Evolutionary conservation across 2,888 invertebrate genomes (phyloP), one percentile per base, ranked within the genome.

Genomic region (Apomyelois bistriatella): DNA sequence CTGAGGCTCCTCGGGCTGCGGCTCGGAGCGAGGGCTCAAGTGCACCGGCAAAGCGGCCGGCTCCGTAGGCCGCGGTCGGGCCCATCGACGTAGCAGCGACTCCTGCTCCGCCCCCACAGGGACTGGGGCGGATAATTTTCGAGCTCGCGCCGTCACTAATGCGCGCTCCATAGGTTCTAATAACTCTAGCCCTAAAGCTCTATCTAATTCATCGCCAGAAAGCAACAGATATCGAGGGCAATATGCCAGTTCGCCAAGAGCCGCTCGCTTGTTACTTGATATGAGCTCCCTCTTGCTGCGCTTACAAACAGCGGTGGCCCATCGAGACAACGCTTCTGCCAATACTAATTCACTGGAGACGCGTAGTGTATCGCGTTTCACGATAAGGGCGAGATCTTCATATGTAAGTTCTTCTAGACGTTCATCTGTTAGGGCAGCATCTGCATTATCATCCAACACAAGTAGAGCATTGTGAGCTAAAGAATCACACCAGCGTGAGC

Each of bases 181-280:
- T 49, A 90, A 60, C 61, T 91, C 91, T 52, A 86, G 59, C 0
- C 65, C 80, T 43, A 87, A 59, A 12, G 92, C 93, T 0, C 93
- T 92, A 16, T 91, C 89, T 50, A 95, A 93, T 58, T 94, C 94
- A 48, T 91, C 91, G 8, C 93, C 92, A 9, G 89, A 85, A 90
- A 96, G 93, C 47, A 94, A 77, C 57, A 94, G 88, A 66, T 94
- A 95, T 7, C 95, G 90, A 12, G 93, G 93, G 59, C 92, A 91
- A 67, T 92, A 94, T 17, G 93, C 82, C 13, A 92, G 76, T 56
- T 88, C 90, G 0, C 91, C 92, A 0, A 91, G 74, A 3, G 90
- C 87, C 22, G 82, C 82, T 9, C 90, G 79, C 58, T 84, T 85
- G 54, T 90, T 90, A 10, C 75, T 76, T n/a, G 91, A 70, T 57